Evolutionary conservation across 2,797 vertebrate genomes (phyloP).

Genomic region (Lepus townsendii): DNA sequence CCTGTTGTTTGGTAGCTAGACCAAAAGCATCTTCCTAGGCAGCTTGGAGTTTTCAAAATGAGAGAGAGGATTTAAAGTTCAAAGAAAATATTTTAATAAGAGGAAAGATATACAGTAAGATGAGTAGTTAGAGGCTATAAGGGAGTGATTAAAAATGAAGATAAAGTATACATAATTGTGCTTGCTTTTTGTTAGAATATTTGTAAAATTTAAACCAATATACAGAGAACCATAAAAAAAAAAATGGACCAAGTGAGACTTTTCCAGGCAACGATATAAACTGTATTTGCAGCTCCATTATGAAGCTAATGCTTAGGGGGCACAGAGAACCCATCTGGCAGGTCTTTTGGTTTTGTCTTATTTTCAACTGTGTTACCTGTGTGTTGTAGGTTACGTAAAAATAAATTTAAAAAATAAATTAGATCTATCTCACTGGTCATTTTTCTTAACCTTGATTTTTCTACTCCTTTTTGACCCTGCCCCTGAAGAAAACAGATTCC

Average conservation of each 20-base stretch:
- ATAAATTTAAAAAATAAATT: neutral
- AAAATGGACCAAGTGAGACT: neutral
- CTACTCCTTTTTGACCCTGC: neutral
- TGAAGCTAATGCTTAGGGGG: neutral
- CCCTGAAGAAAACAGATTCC: neutral
- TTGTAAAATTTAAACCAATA: neutral
- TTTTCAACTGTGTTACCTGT: neutral
- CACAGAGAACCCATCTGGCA: neutral
- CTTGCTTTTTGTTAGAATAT: neutral
- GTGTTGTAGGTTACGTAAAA: neutral
- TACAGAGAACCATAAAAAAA: neutral
- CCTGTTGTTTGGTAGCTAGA: neutral
- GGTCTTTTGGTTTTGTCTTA: neutral
- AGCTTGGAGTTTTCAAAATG: neutral
- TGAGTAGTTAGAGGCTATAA: neutral
- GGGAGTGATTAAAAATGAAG: neutral
- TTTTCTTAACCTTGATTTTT: neutral
- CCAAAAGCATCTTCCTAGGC: neutral
- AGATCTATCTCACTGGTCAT: neutral
- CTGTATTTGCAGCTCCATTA: neutral
- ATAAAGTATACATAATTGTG: neutral
- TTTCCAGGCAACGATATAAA: neutral
- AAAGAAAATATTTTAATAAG: neutral
- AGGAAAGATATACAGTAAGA: neutral
- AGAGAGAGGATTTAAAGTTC: neutral